These are phyloP conservation scores for Galago senegalensis DNA, from an alignment of 2,797 vertebrate species.

Conservation along the genomic window DNA sequence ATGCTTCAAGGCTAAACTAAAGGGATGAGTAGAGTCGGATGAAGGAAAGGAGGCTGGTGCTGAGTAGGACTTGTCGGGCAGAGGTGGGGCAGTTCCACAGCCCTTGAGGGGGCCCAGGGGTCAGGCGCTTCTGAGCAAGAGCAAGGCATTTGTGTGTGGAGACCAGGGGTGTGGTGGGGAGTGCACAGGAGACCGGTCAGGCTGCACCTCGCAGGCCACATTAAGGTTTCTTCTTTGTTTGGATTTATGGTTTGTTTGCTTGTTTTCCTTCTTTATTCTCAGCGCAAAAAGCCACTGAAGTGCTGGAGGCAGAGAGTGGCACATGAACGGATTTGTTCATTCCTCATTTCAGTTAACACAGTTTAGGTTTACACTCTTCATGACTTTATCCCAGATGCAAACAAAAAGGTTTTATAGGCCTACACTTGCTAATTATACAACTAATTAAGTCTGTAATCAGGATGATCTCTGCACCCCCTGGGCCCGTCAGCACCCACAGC, in stretches of 20 bases:
- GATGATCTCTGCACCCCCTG: neutral
- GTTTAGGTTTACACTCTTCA: slow-evolving; percentile 43
- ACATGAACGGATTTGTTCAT: neutral
- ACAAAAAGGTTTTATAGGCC: slow-evolving; percentile 47
- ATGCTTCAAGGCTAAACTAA: neutral
- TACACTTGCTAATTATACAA: slow-evolving; percentile 65
- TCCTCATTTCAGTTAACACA: slow-evolving; percentile 6
- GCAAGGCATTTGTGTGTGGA: neutral
- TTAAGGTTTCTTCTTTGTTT: slow-evolving; percentile 20
- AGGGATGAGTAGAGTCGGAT: neutral
- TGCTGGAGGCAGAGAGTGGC: neutral
- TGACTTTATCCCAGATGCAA: neutral
- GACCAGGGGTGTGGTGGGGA: neutral
- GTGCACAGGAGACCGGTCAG: neutral
- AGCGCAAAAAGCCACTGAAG: neutral
- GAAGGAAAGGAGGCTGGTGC: neutral
- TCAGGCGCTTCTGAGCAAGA: neutral
- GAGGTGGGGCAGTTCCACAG: neutral
- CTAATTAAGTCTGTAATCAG: slow-evolving; percentile 71
- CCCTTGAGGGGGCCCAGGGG: no score
- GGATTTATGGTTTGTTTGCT: neutral
- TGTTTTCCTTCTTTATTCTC: slow-evolving; percentile 55
- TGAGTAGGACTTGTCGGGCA: neutral
- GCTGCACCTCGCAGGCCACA: neutral
- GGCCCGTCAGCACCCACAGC: slow-evolving; percentile 48